Conservation (phyloP, 2,113 vertebrate genomes). For the Microtus oregoni region DNA sequence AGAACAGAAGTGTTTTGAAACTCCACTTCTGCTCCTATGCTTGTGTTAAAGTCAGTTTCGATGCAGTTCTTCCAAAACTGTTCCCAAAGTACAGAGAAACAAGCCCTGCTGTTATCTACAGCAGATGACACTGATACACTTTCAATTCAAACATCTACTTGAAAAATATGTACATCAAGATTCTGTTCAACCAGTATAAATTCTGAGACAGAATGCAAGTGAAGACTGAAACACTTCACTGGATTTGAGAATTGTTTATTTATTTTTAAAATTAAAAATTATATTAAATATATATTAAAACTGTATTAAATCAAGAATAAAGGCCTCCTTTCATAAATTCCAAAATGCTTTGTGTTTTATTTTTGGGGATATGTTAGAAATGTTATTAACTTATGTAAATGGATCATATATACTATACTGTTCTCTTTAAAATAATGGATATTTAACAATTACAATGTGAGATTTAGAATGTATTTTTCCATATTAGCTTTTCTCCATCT, state of each 20-base stretch:
- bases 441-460: background rate
- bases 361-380: background rate
- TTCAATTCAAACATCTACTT: background rate
- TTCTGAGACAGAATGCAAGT: background rate
- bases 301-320: background rate
- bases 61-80: background rate
- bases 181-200: background rate
- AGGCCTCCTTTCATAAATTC: background rate
- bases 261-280: slow-evolving; percentile 23
- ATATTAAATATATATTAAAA: background rate
- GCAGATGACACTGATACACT: background rate
- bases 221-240: background rate
- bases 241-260: background rate
- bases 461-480: background rate
- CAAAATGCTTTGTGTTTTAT: background rate
- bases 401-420: background rate
- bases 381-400: background rate
- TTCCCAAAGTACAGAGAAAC: background rate
- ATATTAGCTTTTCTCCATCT: background rate
- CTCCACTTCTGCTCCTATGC: background rate
- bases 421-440: background rate
- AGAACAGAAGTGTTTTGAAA: background rate
- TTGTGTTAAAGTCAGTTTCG: background rate
- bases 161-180: background rate
- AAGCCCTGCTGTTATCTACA: background rate